These are phyloP conservation scores for Embidobia sp. DNA, from an alignment of 2,888 invertebrate genomes.

Conservation along the genomic window DNA sequence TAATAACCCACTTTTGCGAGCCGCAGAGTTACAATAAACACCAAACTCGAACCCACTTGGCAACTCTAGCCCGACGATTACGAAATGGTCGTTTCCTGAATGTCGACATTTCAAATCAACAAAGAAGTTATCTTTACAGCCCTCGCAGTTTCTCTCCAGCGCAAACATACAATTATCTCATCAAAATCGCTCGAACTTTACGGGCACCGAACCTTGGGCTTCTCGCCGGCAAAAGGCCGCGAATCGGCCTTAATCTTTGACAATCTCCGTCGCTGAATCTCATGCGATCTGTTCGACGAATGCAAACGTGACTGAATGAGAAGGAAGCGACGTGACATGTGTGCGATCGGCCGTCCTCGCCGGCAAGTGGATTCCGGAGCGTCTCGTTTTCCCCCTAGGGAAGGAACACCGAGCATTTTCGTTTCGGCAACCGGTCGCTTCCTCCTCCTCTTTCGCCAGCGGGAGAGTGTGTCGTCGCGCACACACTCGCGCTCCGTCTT, in stretches of 20 bases:
- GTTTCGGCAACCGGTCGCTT: not conserved
- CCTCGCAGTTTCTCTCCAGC: too few relatives aligned
- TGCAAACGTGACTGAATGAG: constrained; percentile 31
- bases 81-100: too few relatives aligned
- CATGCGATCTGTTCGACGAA: constrained; percentile 8
- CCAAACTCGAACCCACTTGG: too few relatives aligned
- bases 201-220: too few relatives aligned
- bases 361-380: constrained; percentile 75
- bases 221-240: too few relatives aligned
- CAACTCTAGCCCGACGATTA: too few relatives aligned
- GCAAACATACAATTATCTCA: too few relatives aligned
- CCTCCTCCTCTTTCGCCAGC: not conserved
- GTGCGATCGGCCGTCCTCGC: constrained; percentile 11
- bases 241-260: constrained; percentile 22
- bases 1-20: too few relatives aligned
- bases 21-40: too few relatives aligned
- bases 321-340: constrained; percentile 34
- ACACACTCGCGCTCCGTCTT: constrained; percentile 39
- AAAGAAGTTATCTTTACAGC: too few relatives aligned
- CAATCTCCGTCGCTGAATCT: constrained; percentile 4
- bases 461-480: constrained; percentile 41
- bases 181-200: too few relatives aligned
- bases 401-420: constrained; percentile 17
- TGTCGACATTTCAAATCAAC: too few relatives aligned
- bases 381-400: constrained; percentile 73